Evolutionary conservation across 1,140 invertebrate species (phyloP).

Genomic region (Phymorhynchus buccinoides): DNA sequence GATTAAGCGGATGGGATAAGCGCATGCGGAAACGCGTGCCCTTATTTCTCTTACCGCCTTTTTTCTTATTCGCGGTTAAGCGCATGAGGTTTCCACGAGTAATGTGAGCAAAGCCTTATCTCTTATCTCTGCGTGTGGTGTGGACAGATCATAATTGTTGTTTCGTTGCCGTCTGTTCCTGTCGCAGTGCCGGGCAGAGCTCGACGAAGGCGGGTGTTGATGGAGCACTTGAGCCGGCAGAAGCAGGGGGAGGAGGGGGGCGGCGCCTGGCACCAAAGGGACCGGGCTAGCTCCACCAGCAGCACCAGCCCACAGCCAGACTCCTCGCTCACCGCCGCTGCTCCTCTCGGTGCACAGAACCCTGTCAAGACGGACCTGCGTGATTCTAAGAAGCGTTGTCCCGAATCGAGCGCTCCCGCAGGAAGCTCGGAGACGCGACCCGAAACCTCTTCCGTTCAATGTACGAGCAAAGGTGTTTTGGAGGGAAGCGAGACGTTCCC

Average conservation of each 20-base stretch:
- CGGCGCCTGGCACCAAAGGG: not conserved
- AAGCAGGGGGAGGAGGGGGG: not conserved
- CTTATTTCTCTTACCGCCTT: not conserved
- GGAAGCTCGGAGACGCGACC: too few relatives aligned
- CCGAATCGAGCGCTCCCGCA: not conserved
- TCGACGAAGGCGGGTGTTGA: not conserved
- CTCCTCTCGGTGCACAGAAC: not conserved
- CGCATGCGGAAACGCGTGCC: too few relatives aligned
- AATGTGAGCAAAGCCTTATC: too few relatives aligned
- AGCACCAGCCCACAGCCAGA: not conserved
- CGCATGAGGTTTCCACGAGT: too few relatives aligned
- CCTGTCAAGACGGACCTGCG: too few relatives aligned
- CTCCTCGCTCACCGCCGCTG: not conserved
- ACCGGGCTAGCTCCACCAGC: not conserved
- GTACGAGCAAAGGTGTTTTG: not conserved
- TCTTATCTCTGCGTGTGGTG: not conserved
- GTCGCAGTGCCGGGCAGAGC: constrained; percentile 13
- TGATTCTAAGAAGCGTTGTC: not conserved
- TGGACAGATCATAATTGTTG: not conserved
- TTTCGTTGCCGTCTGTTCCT: not conserved
- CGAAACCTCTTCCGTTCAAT: not conserved
- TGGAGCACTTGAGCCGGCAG: constrained; percentile 19
- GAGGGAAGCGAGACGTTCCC: not conserved
- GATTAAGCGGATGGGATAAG: too few relatives aligned
- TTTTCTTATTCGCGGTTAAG: too few relatives aligned